Base-by-base conservation (phyloP, 2,888 invertebrate species). In the Eupithecia insigniata region DNA sequence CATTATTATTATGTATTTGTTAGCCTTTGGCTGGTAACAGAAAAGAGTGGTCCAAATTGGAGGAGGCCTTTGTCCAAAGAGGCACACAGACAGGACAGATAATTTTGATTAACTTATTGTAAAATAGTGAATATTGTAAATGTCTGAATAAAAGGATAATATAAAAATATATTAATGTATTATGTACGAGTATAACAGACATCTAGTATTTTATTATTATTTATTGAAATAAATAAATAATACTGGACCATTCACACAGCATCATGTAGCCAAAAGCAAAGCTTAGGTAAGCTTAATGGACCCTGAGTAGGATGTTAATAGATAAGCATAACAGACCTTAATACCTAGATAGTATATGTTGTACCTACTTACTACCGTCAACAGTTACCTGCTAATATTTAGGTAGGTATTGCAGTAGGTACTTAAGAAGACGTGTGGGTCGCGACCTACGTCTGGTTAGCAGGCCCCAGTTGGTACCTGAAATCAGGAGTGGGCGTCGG, bases 401-500 rank as follows among this genome's bases (percentile, higher is more conserved):
- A 30, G 8, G 2, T 30, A 30, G 28, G 10, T 62, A n/a, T 10
- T 32, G 12, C 62, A 69, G 26, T 64, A 26, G 76, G 78, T 81
- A 62, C 78, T 12, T 69, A 74, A 74, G 75, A 69, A 79, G 76
- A 70, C 72, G 89, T 85, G 93, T 92, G 85, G 92, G 92, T 76
- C 76, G 87, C 87, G 81, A 80, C 85, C 85, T 84, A 84, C 83
- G 87, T 87, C 87, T 87, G 84, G 85, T 86, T 86, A 84, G 84
- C 82, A 85, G 81, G 78, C 80, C 46, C 61, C 72, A 61, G 66
- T 12, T 71, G 79, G 81, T 85, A 84, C 84, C 87, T 87, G 82
- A 84, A 82, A 83, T 80, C 81, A 75, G 73, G 77, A 76, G 93
- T 93, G 90, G 93, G 93, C 90, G 93, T 90, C 86, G 89, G 90